phyloP scores from a whole-genome alignment of 2,113 vertebrate species.

The Trogon melanurus region DNA sequence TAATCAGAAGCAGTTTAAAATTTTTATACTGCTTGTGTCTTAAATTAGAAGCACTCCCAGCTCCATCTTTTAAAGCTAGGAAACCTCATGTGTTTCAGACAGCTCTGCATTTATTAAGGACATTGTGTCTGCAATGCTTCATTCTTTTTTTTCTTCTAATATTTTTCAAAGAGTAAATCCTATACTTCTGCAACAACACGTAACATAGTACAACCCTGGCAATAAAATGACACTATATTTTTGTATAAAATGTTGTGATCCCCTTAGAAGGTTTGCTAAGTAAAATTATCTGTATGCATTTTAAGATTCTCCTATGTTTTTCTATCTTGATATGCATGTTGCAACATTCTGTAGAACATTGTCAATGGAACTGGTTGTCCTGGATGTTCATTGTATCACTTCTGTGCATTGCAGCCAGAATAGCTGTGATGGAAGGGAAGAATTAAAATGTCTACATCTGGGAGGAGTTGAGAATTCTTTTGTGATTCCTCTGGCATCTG shows the following conservation, averaged over 20 bases:
- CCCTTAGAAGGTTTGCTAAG: background rate
- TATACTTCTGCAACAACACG: background rate
- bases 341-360: background rate
- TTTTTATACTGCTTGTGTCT: background rate
- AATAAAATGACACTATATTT: background rate
- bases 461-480: background rate
- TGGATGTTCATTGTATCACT: background rate
- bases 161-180: background rate
- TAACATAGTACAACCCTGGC: no score
- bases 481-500: background rate
- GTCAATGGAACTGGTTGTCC: background rate
- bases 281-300: background rate
- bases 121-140: background rate
- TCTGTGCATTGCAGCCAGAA: background rate
- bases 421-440: background rate
- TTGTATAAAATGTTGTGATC: background rate
- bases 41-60: background rate
- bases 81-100: background rate
- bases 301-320: background rate
- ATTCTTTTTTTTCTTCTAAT: background rate
- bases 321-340: background rate
- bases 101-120: background rate
- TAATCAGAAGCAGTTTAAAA: background rate
- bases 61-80: background rate
- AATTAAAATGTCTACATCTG: background rate